Percentiles rank a stretch among this genome's conserved stretches.
Conservation (phyloP, 92 coral and sea anemone species). For the Montipora capitata region DNA sequence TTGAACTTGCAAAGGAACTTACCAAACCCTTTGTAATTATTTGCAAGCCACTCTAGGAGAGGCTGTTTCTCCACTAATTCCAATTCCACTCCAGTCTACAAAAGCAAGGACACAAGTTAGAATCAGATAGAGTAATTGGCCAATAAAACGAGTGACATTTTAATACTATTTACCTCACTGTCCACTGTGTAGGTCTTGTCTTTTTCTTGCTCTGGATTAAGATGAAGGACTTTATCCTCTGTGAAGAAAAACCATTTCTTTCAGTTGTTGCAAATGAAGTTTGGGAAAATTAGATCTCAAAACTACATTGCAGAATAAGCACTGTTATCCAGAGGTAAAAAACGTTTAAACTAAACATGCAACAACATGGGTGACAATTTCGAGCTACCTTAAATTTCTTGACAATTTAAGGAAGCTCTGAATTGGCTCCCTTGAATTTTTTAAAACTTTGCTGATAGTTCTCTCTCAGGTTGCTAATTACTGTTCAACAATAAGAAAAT, state of each 20-base stretch:
- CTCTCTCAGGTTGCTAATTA: too few species aligned
- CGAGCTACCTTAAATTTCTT: too few species aligned
- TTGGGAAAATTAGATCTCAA: not conserved
- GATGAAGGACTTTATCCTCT: conserved; percentile 96
- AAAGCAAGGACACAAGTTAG: conserved; percentile 11
- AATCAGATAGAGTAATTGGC: not conserved
- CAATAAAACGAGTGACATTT: not conserved
- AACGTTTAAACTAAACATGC: too few species aligned
- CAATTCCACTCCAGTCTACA: conserved; percentile 94
- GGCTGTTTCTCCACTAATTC: conserved; percentile 93
- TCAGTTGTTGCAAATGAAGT: too few species aligned
- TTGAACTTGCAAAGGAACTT: not conserved
- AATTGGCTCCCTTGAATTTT: too few species aligned
- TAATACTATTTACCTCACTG: conserved; percentile 77
- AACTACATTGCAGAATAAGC: not conserved
- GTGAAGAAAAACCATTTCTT: not conserved
- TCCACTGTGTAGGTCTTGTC: conserved; percentile 98
- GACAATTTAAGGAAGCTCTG: too few species aligned
- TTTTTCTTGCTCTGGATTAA: conserved; percentile 97
- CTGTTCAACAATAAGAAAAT: too few species aligned
- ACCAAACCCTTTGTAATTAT: conserved; percentile 97
- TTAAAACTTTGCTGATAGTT: too few species aligned
- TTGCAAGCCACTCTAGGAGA: conserved; percentile 97
- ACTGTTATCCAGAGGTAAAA: too few species aligned
- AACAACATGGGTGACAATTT: too few species aligned